These are phyloP conservation scores for Tiphia femorata DNA, from an alignment of 2,888 invertebrate genomes.

Conservation along the genomic window DNA sequence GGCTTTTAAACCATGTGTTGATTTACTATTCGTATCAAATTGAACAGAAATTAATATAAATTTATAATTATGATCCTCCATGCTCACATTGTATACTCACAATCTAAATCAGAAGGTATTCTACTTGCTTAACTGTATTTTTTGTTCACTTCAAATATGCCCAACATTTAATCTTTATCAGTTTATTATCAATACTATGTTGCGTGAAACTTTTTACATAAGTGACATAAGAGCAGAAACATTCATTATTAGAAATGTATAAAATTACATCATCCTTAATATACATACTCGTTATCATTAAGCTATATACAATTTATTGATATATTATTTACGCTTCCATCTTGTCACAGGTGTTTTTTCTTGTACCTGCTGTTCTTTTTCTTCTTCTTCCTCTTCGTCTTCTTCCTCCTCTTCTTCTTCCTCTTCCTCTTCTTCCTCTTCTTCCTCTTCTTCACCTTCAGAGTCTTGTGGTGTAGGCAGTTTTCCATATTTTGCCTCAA, in stretches of 20 bases:
- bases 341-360: conserved; percentile 49
- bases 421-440: conserved; percentile 70
- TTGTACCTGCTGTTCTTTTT: conserved; percentile 59
- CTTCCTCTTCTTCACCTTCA: conserved; percentile 67
- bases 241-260: too few species aligned
- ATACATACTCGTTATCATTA: not conserved
- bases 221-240: too few species aligned
- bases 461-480: conserved; percentile 70
- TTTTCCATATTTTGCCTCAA: conserved; percentile 82
- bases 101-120: not conserved
- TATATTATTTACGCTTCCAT: conserved; percentile 67
- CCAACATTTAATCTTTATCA: too few species aligned
- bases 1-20: too few species aligned
- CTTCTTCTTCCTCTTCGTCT: conserved; percentile 58
- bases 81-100: conserved; percentile 28
- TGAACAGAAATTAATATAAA: not conserved
- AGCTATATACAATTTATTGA: conserved; percentile 16
- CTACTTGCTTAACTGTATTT: not conserved
- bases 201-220: not conserved
- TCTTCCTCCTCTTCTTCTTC: conserved; percentile 54
- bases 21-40: too few species aligned
- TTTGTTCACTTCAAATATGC: too few species aligned
- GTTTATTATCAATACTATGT: too few species aligned
- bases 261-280: too few species aligned
- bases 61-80: conserved; percentile 32